Evolutionary conservation across 1,140 invertebrate species (phyloP), one percentile per base, ranked within the genome.

Genomic region (Copidosoma floridanum): DNA sequence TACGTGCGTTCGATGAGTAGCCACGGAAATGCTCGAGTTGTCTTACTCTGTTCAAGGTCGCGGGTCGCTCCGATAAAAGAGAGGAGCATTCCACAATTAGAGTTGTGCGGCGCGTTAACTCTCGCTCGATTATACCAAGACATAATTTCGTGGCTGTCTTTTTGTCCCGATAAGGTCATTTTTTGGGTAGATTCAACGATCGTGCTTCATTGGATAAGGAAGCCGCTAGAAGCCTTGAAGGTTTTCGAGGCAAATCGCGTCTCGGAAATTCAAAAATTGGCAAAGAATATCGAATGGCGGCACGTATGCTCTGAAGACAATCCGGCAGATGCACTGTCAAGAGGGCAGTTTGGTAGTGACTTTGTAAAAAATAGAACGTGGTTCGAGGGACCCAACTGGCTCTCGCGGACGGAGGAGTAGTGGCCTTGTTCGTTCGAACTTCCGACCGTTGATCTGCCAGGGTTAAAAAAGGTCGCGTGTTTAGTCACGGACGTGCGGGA

Each of bases 101-200:
- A 84, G 68, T 63, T 84, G 20, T 71, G 67, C 55, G 81, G 71
- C 7, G 80, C 81, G 5, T 27, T 72, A 2, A 47, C 81, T n/a
- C 55, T 80, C n/a, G 5, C 64, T 72, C 11, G 23, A 26, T 14
- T 27, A 14, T 47, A 7, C 14, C 11, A 12, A 26, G 24, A 47
- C 3, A 11, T 2, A 3, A 2, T n/a, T 2, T 7, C 12, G 12
- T 5, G 14, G 7, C 16, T 24, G 2, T 6, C 12, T 47, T 47
- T 47, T 23, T 5, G 2, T 2, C 12, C 27, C 21, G 14, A 47
- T 11, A 2, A 12, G 2, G 23, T 47, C 5, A 47, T 47, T 47
- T 26, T 26, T 47, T 47, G 21, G 44, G 10, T 4, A 2, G 44
- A 47, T 29, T 63, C 61, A 0, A 52, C 29, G 0, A 57, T 63